Conservation (phyloP, 2,113 vertebrate genomes). For the Neomonachus schauinslandi region DNA sequence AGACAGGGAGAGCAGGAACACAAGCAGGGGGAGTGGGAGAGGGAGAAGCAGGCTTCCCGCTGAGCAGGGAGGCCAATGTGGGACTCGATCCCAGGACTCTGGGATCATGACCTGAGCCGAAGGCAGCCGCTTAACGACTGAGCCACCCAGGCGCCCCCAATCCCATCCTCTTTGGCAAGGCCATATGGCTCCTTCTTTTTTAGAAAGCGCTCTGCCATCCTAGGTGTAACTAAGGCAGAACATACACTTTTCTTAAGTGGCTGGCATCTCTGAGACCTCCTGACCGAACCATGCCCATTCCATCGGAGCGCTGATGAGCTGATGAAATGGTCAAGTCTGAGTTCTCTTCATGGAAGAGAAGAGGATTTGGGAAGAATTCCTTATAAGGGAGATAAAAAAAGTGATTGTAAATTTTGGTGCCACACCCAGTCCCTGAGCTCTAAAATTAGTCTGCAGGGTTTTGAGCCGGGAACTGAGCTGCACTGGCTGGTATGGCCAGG, state of each 20-base stretch:
- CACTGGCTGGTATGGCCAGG: neutral
- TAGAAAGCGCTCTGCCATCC: neutral
- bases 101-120: too few species aligned
- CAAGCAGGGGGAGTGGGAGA: too few species aligned
- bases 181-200: neutral
- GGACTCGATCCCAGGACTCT: too few species aligned
- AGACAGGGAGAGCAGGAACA: too few species aligned
- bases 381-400: neutral
- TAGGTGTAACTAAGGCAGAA: neutral
- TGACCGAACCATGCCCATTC: neutral
- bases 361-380: neutral
- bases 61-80: too few species aligned
- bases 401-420: neutral
- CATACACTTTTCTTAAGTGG: neutral
- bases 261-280: neutral
- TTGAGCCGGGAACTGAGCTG: neutral
- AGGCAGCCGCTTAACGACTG: too few species aligned
- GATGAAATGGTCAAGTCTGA: neutral
- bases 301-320: neutral
- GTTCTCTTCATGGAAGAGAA: constrained; percentile 23
- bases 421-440: neutral
- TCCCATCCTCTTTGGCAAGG: neutral
- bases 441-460: neutral
- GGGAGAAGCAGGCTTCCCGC: too few species aligned
- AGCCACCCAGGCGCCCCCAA: neutral